Percentiles rank a stretch among this genome's conserved stretches.
Evolutionary conservation across 2,113 vertebrate species (phyloP).

Genomic region (Sminthopsis crassicaudata): DNA sequence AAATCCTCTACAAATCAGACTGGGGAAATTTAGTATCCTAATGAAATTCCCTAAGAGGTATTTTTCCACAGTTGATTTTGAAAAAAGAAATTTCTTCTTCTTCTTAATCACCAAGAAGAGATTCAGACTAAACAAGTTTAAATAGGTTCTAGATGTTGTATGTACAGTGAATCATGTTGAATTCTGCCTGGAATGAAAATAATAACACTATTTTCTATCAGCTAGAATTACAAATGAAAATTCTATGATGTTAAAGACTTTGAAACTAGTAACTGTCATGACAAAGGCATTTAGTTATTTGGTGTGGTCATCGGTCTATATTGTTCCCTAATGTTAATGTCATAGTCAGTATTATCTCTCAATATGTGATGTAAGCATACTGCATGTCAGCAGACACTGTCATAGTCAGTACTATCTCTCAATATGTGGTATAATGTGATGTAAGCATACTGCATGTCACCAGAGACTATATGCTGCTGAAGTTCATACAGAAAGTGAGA

Average conservation of each 20-base stretch:
- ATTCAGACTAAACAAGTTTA: not conserved
- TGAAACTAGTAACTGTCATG: constrained; percentile 79
- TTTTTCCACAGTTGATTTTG: not conserved
- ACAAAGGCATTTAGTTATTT: constrained; percentile 81
- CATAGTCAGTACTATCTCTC: constrained; percentile 79
- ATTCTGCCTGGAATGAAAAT: not conserved
- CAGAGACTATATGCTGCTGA: constrained; percentile 77
- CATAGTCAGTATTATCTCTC: constrained; percentile 79
- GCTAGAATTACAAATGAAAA: constrained; percentile 15
- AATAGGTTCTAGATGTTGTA: not conserved
- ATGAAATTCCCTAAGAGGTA: not conserved
- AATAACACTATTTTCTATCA: not conserved
- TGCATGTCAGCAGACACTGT: no score
- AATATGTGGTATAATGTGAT: constrained; percentile 80
- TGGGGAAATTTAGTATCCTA: not conserved
- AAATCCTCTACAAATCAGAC: not conserved
- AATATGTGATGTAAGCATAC: constrained; percentile 78
- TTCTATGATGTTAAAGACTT: constrained; percentile 23
- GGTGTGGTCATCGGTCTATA: constrained; percentile 68
- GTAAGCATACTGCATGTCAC: no score
- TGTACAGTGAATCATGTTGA: not conserved
- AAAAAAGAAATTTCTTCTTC: not conserved
- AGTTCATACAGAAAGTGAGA: constrained; percentile 52
- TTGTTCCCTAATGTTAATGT: constrained; percentile 78
- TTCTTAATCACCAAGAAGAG: not conserved